A percentile compares a stretch with the other conserved stretches of the same genome.
These are phyloP conservation scores for Aplocera efformata DNA, from an alignment of 2,888 invertebrate genomes.

Conservation along the genomic window DNA sequence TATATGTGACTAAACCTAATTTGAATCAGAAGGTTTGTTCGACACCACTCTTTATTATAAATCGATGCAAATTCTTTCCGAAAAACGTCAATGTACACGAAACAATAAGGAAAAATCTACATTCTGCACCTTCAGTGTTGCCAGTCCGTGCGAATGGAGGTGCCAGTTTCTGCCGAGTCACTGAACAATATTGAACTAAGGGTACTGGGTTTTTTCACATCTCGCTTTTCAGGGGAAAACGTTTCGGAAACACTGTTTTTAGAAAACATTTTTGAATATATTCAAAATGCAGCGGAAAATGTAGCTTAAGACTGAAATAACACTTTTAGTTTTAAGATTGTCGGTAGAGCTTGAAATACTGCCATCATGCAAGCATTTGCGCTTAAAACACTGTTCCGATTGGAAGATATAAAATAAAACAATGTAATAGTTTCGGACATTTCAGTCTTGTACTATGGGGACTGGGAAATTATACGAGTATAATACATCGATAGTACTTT, in stretches of 20 bases:
- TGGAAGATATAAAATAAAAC: too few relatives aligned
- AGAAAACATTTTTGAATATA: conserved; percentile 16
- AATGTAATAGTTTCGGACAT: too few relatives aligned
- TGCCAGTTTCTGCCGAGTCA: conserved; percentile 26
- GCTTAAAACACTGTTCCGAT: too few relatives aligned
- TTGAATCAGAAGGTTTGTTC: not conserved
- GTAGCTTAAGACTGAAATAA: conserved; percentile 1
- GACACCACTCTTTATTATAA: conserved; percentile 3
- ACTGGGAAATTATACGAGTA: too few relatives aligned
- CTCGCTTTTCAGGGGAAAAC: conserved; percentile 14
- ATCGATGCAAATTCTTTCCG: conserved; percentile 9
- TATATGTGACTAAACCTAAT: too few relatives aligned
- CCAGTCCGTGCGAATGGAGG: conserved; percentile 14
- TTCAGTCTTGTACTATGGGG: too few relatives aligned
- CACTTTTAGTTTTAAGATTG: too few relatives aligned
- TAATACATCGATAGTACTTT: too few relatives aligned
- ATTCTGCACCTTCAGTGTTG: conserved; percentile 10
- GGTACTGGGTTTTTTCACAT: conserved; percentile 15
- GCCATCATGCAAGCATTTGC: too few relatives aligned
- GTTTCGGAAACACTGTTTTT: conserved; percentile 10
- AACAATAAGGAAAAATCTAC: conserved; percentile 20
- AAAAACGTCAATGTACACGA: conserved; percentile 15
- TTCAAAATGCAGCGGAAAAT: conserved; percentile 8
- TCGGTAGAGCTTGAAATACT: too few relatives aligned
- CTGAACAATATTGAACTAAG: conserved; percentile 24